Evolutionary conservation across 2,888 invertebrate species (phyloP), one percentile per base, ranked within the genome.

Genomic region (Epinotia ramella): DNA sequence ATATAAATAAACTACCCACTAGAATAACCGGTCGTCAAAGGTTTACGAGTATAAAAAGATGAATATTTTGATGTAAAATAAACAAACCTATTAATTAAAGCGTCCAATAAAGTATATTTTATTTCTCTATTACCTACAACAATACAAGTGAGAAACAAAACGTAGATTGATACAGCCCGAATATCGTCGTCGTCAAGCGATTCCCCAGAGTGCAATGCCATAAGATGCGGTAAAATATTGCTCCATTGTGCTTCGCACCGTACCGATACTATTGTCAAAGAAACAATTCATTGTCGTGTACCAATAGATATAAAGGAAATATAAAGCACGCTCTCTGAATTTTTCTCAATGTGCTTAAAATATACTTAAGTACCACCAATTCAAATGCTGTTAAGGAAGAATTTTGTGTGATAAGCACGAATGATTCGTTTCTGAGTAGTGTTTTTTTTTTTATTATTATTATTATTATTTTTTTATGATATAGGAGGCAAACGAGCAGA

Each of bases 151-250:
- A 12, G n/a, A n/a, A 56, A 44, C 57, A 67, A 24, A 66, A 60
- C 18, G 56, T 70, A 75, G 65, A 65, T 65, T 70, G 70, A 75
- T 65, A 69, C n/a, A 24, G 56, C 69, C 33, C 44, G 49, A 65
- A 75, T 53, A 64, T 64, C 53, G n/a, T n/a, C 53, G 53, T 53
- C 18, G n/a, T 57, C 20, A 57, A 44, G 44, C 13, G 40, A 49
- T 33, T 70, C 74, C 40, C 74, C 40, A 16, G 64, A 46, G 74
- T 60, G 71, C 53, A 40, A 59, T 53, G 59, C 65, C 53, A 65
- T 75, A 70, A 70, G 73, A 68, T 16, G 56, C 49, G 59, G 59
- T 70, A 65, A 75, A 74, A 70, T 69, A 69, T 69, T 69, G 18
- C 40, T 57, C 24, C 64, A 46, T 74, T 74, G 74, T 74, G 69